Evolutionary conservation across 1,140 invertebrate genomes (phyloP), one percentile per base, ranked within the genome.

Genomic region (Tetramorium parvispinum): DNA sequence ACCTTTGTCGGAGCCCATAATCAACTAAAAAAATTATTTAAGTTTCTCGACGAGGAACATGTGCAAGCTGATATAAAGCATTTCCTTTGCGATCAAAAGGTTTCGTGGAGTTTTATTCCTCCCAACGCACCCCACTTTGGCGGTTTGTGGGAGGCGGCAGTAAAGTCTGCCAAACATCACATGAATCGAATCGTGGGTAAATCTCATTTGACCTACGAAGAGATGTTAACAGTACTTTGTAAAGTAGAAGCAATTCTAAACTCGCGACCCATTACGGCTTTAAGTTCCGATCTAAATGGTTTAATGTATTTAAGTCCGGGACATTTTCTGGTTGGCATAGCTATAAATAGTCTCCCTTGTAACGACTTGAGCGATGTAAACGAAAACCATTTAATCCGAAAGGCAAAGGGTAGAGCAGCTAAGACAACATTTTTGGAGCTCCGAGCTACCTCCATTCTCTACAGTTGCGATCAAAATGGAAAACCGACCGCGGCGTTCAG

Each of bases 101-200:
- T 77, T 5, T 46, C 10, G 8, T 94, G 92, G 93, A 68, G 90
- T 51, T 94, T 94, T 65, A 93, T 89, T 76, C 94, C 92, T n/a
- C n/a, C n/a, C n/a, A n/a, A n/a, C n/a, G n/a, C n/a, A n/a, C n/a
- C n/a, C n/a, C n/a, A n/a, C n/a, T n/a, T n/a, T n/a, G n/a, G n/a
- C n/a, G n/a, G n/a, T 88, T 94, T 63, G 5, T 63, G 61, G 16
- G 27, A 63, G 27, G 61, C 61, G 0, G 27, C 16, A 1, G 61
- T 63, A 13, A 92, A 93, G 55, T 86, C 82, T 7, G 85, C 90
- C 7, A 92, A 94, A 77, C 82, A 87, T 66, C 90, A 93, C 49
- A 32, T 94, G 32, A 76, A 79, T 16, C 27, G 73, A 3, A 61
- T 92, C 1, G 61, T 91, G 18, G 85, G 18, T 2, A 10, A 13